Base-by-base conservation (phyloP, 2,888 invertebrate species). In the Ormyrus labotus region DNA sequence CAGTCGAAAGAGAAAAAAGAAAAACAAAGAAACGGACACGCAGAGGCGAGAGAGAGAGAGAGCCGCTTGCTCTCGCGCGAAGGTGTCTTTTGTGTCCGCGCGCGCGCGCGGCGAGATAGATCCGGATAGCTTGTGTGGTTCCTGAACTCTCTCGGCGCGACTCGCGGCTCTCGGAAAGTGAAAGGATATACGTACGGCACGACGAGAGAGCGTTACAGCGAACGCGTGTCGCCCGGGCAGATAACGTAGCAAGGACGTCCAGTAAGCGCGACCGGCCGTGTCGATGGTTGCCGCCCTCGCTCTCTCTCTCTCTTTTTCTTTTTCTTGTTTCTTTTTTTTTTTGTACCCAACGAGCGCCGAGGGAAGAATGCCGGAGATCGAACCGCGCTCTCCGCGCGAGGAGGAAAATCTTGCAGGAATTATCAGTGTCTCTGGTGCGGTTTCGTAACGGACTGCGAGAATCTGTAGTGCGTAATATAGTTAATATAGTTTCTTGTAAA, bases 191-290 rank as follows among this genome's bases (percentile, higher is more conserved):
- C 2, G 2, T 2, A 19, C 19, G 19, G 19, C 13, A 13, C 19
- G 19, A 19, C 19, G 19, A 19, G 19, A 1, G 19, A 19, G 19
- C 19, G 19, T 19, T 19, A 19, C 19, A 19, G 19, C 19, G 19
- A 87, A 87, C 88, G 87, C 87, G 86, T 86, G 84, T 84, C 87
- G 85, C 84, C 68, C 65, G 45, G 70, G 10, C 13, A 88, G 90
- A 90, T 90, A 90, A 90, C 88, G 87, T 89, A 88, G 90, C 90
- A 90, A 90, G 90, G 90, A 90, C 90, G 90, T 90, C 90, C 88
- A 89, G 87, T 89, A 88, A 19, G 85, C 61, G 85, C 58, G 85
- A 86, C 85, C 85, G 83, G 84, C 85, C 84, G 86, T 86, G 87
- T 86, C 87, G 78, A 34, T 60, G 88, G 89, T 88, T 88, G 86